phyloP scores from a whole-genome alignment of 2,888 invertebrate genomes.

The Yponomeuta plumbellus region DNA sequence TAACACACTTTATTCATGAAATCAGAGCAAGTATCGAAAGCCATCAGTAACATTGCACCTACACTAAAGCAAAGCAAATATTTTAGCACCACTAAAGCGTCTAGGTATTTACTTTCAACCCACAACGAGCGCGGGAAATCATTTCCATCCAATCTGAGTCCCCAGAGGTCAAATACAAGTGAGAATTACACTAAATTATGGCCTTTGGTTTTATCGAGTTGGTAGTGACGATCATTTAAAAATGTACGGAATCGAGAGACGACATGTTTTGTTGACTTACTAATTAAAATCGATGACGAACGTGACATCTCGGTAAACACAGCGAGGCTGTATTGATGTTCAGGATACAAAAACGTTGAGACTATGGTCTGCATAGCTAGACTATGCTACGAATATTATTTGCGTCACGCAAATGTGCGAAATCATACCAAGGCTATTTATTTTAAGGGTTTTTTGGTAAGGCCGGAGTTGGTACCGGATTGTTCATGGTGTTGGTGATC shows the following conservation, averaged over 20 bases:
- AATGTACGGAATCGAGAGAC: neutral
- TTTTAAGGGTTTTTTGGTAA: too few species aligned
- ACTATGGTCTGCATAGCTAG: neutral
- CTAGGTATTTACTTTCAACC: neutral
- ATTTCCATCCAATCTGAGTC: neutral
- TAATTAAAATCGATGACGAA: conserved; percentile 1
- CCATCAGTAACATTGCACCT: neutral
- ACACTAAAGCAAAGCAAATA: neutral
- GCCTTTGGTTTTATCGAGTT: neutral
- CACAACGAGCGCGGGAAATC: neutral
- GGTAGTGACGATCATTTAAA: neutral
- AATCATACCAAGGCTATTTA: neutral
- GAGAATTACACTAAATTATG: neutral
- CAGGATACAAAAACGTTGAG: too few species aligned
- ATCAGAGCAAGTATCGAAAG: too few species aligned
- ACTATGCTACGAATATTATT: neutral
- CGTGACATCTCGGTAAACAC: conserved; percentile 5
- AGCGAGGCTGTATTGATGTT: neutral
- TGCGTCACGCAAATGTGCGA: neutral
- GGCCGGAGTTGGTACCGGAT: too few species aligned
- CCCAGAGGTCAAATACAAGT: neutral
- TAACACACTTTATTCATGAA: too few species aligned
- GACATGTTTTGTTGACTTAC: conserved; percentile 5
- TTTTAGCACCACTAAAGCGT: neutral
- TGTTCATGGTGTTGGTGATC: too few species aligned